Base-by-base conservation (phyloP, 2,888 invertebrate genomes). In the Drosophila multiciliata region DNA sequence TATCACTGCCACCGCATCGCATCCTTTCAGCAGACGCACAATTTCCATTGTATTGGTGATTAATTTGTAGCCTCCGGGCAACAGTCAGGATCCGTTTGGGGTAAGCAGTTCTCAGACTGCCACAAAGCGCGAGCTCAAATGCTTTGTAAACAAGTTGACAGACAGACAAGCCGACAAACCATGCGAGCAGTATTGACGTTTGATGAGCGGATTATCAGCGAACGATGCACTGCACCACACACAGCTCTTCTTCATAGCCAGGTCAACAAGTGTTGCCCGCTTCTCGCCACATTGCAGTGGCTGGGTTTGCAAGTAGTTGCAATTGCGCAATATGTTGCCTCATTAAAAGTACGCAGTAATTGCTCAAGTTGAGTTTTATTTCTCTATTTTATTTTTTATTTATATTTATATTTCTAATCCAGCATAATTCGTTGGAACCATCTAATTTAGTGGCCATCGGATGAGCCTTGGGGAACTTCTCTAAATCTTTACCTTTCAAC, bases 161-260 rank as follows among this genome's bases (percentile, higher is more conserved):
- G 73, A 52, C 73, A 55, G 67, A 48, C 67, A 80, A 17, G 38
- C 26, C 1, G 53, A 55, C 75, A 53, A 54, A n/a, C 78, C 63
- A 71, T 63, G 72, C 73, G 70, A 61, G 73, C 73, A 76, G 72
- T 66, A 88, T 88, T 90, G 91, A 89, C 88, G 89, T 90, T 82
- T 89, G 90, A 82, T 90, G 90, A 90, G 86, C 90, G 90, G 91
- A 90, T 89, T 89, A 90, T 82, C 86, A 63, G 58, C 35, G 29
- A 61, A 64, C 58, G 69, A 57, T 52, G 68, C 60, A 36, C 26
- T 36, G 69, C 66, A 65, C 62, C 52, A 33, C 15, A 20, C 15
- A 15, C 15, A 53, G 26, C 35, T n/a, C 35, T 36, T 52, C 23
- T 26, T 26, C 49, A 17, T 58, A 45, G 66, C 61, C 48, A 33